Base-by-base conservation (phyloP, 2,888 invertebrate species). In the Taphrorychus bicolor region DNA sequence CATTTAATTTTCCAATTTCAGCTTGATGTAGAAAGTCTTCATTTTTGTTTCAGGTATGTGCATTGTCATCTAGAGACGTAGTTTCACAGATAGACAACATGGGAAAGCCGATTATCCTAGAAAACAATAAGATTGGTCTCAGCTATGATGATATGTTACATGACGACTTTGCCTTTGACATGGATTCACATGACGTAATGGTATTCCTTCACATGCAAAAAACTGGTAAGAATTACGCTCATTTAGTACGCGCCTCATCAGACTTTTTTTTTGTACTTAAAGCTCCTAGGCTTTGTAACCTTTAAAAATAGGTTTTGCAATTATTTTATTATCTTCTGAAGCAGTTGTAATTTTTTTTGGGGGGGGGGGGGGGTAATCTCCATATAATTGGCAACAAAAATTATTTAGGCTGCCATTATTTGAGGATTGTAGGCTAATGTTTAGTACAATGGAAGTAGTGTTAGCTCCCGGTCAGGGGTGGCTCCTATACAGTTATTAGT, bases 201-300 rank as follows among this genome's bases (percentile, higher is more conserved):
- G 98, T 99, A 60, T 90, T 99, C 87, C 85, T 99, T 74, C 98
- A 99, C 82, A 98, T 99, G 82, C 99, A 99, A 84, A 99, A 99
- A 85, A 99, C 98, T 59, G 98, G 86, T 85, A 73, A 9, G 22
- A 23, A 32, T 5, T 5, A 32, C 1, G 32, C 32, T 9, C n/a
- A n/a, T n/a, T n/a, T n/a, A n/a, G n/a, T n/a, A n/a, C n/a, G n/a
- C n/a, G n/a, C n/a, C n/a, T n/a, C n/a, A n/a, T n/a, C n/a, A n/a
- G n/a, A n/a, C n/a, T n/a, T n/a, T n/a, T n/a, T n/a, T n/a, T 32
- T 32, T 32, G 3, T 3, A 32, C 32, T 3, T 32, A n/a, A n/a
- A n/a, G n/a, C n/a, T n/a, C n/a, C n/a, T n/a, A n/a, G n/a, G n/a
- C n/a, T n/a, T n/a, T n/a, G n/a, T n/a, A n/a, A n/a, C n/a, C n/a